These are phyloP conservation scores for Spatula clypeata DNA, from an alignment of 2,797 vertebrate genomes.

Conservation along the genomic window DNA sequence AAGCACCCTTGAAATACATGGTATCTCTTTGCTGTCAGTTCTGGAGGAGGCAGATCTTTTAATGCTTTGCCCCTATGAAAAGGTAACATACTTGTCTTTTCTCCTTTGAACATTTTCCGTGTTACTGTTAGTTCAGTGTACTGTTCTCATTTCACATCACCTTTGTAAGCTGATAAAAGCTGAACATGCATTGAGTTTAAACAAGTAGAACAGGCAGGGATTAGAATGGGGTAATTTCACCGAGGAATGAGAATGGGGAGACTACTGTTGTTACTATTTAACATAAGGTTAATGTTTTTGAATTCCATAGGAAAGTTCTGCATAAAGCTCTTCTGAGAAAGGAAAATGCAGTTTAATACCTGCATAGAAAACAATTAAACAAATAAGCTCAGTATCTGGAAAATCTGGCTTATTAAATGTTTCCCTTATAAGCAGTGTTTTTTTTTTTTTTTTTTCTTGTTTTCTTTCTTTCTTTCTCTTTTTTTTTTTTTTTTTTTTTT, in stretches of 20 bases:
- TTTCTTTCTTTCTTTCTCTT: too few relatives aligned
- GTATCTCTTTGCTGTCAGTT: background rate
- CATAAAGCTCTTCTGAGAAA: background rate
- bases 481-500: too few relatives aligned
- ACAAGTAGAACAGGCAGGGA: background rate
- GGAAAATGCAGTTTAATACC: background rate
- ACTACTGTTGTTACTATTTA: background rate
- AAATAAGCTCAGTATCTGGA: background rate
- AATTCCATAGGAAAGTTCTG: background rate
- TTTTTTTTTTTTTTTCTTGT: background rate
- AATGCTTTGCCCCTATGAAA: accelerated
- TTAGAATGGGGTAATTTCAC: constrained; percentile 5
- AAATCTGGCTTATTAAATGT: background rate
- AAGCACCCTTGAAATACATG: background rate
- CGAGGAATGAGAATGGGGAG: background rate
- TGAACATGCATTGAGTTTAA: background rate
- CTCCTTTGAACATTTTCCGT: background rate
- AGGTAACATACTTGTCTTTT: background rate
- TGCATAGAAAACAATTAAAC: background rate
- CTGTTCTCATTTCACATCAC: constrained; percentile 11
- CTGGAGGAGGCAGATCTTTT: background rate
- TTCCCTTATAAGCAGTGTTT: background rate
- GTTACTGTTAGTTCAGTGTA: background rate
- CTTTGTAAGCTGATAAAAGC: constrained; percentile 5
- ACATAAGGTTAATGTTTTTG: background rate